These are phyloP conservation scores for Lepidurus apus DNA, from an alignment of 1,140 invertebrate genomes.

Conservation along the genomic window DNA sequence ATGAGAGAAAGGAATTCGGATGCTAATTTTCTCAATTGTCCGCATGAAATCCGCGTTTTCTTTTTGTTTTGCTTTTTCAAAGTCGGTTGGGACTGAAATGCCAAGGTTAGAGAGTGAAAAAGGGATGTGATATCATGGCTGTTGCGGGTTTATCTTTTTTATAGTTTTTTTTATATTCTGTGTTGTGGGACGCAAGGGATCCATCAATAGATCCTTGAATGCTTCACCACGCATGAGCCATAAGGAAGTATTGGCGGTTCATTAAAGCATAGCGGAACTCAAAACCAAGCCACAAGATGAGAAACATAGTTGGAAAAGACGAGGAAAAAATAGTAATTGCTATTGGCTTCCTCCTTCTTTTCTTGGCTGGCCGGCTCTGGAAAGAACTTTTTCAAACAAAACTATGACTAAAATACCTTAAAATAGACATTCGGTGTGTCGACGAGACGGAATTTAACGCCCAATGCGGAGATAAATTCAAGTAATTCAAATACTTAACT, in stretches of 20 bases:
- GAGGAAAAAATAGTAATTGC: no score
- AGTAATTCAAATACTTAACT: no score
- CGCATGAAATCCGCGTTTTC: not conserved
- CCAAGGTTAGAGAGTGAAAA: not conserved
- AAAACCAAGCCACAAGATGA: not conserved
- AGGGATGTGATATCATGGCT: constrained; percentile 12
- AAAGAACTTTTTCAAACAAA: no score
- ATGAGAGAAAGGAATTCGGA: not conserved
- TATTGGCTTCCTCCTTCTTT: no score
- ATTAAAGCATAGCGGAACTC: not conserved
- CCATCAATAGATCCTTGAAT: constrained; percentile 7
- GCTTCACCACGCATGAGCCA: constrained; percentile 5
- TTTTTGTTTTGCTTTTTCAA: not conserved
- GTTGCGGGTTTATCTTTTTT: not conserved
- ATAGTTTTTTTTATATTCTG: not conserved
- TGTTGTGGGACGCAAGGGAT: not conserved
- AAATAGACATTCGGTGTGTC: no score
- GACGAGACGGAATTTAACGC: no score
- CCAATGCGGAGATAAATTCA: no score
- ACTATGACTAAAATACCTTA: no score
- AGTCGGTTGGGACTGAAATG: not conserved
- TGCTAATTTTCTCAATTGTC: constrained; percentile 4
- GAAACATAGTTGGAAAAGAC: not conserved
- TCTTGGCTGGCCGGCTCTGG: no score
- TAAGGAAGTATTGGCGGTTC: constrained; percentile 9